A percentile compares a stretch with the other conserved stretches of the same genome.
These are phyloP conservation scores for Dorcus hopei DNA, from an alignment of 2,888 invertebrate species.

Conservation along the genomic window DNA sequence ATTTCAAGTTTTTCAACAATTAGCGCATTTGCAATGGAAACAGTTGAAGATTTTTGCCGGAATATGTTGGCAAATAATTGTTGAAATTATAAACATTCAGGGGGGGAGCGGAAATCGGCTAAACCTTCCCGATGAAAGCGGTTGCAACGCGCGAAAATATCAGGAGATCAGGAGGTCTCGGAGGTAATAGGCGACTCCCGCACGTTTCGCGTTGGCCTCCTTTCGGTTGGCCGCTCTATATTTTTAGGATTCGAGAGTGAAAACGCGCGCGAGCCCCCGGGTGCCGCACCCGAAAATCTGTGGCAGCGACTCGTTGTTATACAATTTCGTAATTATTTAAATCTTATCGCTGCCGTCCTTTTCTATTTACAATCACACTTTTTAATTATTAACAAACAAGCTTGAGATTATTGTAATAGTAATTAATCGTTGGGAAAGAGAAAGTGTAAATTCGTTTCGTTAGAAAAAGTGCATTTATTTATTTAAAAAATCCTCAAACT, in stretches of 20 bases:
- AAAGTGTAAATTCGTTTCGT: too few species aligned
- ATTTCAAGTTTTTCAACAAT: conserved; percentile 9
- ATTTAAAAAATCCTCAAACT: too few species aligned
- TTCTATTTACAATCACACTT: too few species aligned
- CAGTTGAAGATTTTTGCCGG: conserved; percentile 4
- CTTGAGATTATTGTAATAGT: too few species aligned
- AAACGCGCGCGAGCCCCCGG: too few species aligned
- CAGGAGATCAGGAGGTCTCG: conserved; percentile 41
- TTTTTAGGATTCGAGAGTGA: background rate
- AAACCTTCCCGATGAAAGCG: conserved; percentile 10
- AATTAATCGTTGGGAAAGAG: too few species aligned
- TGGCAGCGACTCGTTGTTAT: background rate
- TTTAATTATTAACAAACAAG: too few species aligned
- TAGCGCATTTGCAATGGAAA: conserved; percentile 10
- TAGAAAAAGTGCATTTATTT: too few species aligned
- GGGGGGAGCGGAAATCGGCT: conserved; percentile 3
- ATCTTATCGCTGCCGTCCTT: too few species aligned
- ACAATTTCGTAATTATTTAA: too few species aligned
- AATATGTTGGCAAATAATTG: conserved; percentile 7
- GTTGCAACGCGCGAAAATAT: conserved; percentile 44
- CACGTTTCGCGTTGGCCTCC: background rate
- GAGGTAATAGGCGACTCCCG: conserved; percentile 3
- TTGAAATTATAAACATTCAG: conserved; percentile 12
- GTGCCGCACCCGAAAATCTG: background rate
- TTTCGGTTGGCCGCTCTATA: background rate